Evolutionary conservation across 2,888 invertebrate species (phyloP), one percentile per base, ranked within the genome.

Genomic region (Liodrosophila aerea): DNA sequence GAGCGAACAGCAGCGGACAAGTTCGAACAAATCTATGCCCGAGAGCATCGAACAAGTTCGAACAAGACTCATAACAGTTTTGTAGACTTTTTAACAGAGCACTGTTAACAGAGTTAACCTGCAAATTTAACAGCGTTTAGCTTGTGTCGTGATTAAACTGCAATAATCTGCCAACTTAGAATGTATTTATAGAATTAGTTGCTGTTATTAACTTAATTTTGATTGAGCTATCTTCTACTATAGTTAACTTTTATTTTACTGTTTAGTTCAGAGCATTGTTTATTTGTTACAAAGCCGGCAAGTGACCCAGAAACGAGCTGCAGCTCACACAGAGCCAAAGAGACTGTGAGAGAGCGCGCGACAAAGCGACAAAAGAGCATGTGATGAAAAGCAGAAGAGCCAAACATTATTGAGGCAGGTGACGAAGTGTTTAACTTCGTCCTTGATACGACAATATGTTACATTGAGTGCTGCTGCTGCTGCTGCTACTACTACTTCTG

Each of bases 371-470:
- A 78, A 61, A 85, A 78, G 85, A 85, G 76, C 51, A 40, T 12
- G 27, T 50, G 43, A 29, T 51, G 33, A 41, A 46, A 64, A 50
- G 45, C 40, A 49, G 56, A 51, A 13, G 50, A 43, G 39, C 39
- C 39, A 22, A 22, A 49, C 36, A 43, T 37, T 58, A 52, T 65
- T 65, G 69, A 68, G 56, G 60, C 64, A 73, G 69, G 64, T 64
- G 72, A 65, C 74, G 76, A 80, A 85, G 86, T 76, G 68, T 67
- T 84, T 68, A 64, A 72, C 85, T 81, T 86, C 83, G 85, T 76
- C 86, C 85, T 84, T 84, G 86, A 86, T 77, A 65, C 83, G 83
- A 85, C 82, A 83, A 86, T 83, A 83, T 84, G 85, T 76, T 76
- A 70, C 58, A 58, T 60, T 64, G 60, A 53, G 64, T 4, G 15